Conservation (phyloP, 1,140 invertebrate genomes). For the Portunus trituberculatus region DNA sequence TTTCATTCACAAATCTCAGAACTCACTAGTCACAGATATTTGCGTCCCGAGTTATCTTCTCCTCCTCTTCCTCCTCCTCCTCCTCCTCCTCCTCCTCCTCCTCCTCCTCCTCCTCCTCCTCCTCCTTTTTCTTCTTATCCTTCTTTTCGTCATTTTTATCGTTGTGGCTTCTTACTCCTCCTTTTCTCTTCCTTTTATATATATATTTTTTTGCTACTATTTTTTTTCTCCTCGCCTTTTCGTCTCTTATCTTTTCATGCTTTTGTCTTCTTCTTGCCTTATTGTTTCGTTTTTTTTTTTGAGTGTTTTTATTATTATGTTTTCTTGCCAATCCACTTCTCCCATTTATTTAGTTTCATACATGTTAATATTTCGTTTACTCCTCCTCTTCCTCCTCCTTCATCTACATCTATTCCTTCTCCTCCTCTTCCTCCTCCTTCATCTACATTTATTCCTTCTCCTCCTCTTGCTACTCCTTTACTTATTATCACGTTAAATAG, state of each 20-base stretch:
- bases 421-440: background rate
- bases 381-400: background rate
- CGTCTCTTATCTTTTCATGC: background rate
- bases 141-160: background rate
- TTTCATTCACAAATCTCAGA: background rate
- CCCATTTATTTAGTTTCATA: too few relatives aligned
- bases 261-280: background rate
- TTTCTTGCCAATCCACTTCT: background rate
- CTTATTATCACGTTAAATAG: too few relatives aligned
- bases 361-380: background rate
- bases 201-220: background rate
- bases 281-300: too few relatives aligned
- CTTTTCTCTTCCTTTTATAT: background rate
- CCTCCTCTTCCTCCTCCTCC: background rate
- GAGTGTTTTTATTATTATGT: background rate
- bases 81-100: slow-evolving; percentile 7
- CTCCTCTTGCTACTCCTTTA: background rate
- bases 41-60: background rate
- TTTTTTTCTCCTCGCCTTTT: background rate
- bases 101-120: background rate
- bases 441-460: background rate
- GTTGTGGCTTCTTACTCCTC: too few relatives aligned
- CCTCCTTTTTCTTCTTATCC: background rate
- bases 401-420: background rate
- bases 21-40: slow-evolving; percentile 4